These are phyloP conservation scores for Tichodroma muraria DNA, from an alignment of 2,113 vertebrate species.

Conservation along the genomic window DNA sequence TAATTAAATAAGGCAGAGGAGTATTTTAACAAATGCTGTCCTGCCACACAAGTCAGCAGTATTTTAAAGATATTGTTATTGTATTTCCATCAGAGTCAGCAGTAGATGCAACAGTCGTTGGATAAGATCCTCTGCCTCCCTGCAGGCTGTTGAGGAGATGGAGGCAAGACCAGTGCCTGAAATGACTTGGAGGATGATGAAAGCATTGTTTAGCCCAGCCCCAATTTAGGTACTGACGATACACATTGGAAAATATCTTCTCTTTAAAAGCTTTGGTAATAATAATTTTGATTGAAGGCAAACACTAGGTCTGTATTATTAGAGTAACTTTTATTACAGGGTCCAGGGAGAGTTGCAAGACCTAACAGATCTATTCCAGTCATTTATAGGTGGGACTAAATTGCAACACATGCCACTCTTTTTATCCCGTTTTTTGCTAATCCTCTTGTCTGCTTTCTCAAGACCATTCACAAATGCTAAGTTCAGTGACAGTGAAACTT, in stretches of 20 bases:
- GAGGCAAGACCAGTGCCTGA: not conserved
- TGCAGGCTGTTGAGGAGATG: not conserved
- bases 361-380: not conserved
- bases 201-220: not conserved
- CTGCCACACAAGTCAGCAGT: not conserved
- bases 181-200: not conserved
- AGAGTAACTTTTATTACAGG: not conserved
- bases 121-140: not conserved
- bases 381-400: not conserved
- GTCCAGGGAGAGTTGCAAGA: not conserved
- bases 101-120: not conserved
- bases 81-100: not conserved
- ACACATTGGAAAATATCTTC: not conserved
- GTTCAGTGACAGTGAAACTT: not conserved
- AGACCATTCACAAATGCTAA: not conserved
- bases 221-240: not conserved
- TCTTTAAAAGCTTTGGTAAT: not conserved
- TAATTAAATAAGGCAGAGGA: not conserved
- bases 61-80: not conserved
- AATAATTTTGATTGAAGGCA: not conserved
- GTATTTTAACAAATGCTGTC: not conserved
- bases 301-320: not conserved
- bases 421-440: not conserved
- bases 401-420: not conserved
- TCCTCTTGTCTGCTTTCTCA: not conserved